phyloP scores from a whole-genome alignment of 2,888 invertebrate species.

The Nephrotoma flavescens region DNA sequence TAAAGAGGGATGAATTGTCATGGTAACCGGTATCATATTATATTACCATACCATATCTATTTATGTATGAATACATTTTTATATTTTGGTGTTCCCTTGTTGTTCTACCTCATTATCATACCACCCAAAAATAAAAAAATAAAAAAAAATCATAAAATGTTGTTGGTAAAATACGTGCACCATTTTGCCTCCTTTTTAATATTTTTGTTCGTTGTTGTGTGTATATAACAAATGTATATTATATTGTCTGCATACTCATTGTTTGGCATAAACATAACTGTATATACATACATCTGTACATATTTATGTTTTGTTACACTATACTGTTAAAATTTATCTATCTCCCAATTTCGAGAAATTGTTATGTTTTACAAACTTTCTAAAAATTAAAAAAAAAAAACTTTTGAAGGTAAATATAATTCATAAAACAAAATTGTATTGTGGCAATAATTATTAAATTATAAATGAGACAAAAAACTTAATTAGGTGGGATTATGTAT shows the following conservation, averaged over 20 bases:
- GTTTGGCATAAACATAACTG: neutral
- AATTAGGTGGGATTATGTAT: neutral
- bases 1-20: conserved; percentile 10
- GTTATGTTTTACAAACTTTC: neutral
- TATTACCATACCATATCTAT: neutral
- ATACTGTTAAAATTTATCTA: neutral
- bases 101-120: neutral
- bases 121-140: neutral
- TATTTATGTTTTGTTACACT: neutral
- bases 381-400: neutral
- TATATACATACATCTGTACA: neutral
- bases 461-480: neutral
- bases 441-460: neutral
- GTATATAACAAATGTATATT: neutral
- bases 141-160: neutral
- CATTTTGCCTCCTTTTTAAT: neutral
- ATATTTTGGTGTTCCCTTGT: neutral
- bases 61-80: neutral
- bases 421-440: neutral
- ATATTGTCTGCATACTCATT: neutral
- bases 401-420: neutral
- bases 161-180: neutral
- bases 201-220: neutral
- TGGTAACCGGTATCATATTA: conserved; percentile 8
- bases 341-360: neutral